phyloP scores from a whole-genome alignment of 2,888 invertebrate genomes.

The Osmoderma eremita region DNA sequence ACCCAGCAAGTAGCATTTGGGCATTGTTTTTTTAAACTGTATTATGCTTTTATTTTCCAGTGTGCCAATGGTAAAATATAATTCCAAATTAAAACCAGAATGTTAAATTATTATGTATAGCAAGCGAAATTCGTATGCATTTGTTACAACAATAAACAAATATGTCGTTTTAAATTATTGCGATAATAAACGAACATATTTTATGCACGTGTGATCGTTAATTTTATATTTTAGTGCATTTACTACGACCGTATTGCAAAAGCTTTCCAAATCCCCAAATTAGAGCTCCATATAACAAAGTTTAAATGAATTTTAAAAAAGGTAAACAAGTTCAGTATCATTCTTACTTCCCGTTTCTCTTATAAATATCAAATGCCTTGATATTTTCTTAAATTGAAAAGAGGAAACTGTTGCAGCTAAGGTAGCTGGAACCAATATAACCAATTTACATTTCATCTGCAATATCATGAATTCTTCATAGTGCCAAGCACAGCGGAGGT shows the following conservation, averaged over 20 bases:
- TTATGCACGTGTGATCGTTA: constrained; percentile 14
- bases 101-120: constrained; percentile 15
- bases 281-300: constrained; percentile 15
- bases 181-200: constrained; percentile 14
- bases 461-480: constrained; percentile 60
- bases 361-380: constrained; percentile 43
- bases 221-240: constrained; percentile 23
- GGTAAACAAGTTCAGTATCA: constrained; percentile 16
- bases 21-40: constrained; percentile 2
- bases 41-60: constrained; percentile 19
- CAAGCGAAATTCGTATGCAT: constrained; percentile 32
- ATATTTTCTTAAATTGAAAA: constrained; percentile 43
- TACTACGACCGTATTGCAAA: neutral
- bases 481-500: constrained; percentile 54
- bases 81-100: constrained; percentile 33
- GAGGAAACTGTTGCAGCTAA: constrained; percentile 33
- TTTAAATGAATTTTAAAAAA: constrained; percentile 26
- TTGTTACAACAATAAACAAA: constrained; percentile 30
- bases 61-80: constrained; percentile 6
- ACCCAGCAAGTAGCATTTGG: no score
- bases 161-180: constrained; percentile 24
- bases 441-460: constrained; percentile 60
- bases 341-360: constrained; percentile 21
- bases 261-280: constrained; percentile 11
- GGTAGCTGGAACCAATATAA: constrained; percentile 46